Conservation (phyloP, 2,113 vertebrate species). For the Anguilla japonica region DNA sequence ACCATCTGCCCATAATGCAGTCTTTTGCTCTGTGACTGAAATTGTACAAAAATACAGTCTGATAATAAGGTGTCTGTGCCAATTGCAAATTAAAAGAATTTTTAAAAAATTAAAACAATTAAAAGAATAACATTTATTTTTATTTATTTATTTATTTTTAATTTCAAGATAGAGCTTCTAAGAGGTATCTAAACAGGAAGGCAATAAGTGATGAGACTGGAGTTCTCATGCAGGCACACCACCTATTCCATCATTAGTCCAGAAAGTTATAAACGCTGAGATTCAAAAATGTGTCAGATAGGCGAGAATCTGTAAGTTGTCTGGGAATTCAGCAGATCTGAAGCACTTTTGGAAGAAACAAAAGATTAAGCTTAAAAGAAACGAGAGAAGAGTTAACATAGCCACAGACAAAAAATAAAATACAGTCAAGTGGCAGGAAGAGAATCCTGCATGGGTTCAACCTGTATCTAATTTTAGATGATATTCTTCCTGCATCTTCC, state of each 20-base stretch:
- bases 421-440: neutral
- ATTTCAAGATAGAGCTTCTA: neutral
- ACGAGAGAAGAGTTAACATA: neutral
- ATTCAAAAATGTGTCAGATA: neutral
- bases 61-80: neutral
- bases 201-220: slow-evolving; percentile 6
- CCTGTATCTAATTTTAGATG: neutral
- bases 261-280: neutral
- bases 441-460: neutral
- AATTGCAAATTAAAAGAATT: neutral
- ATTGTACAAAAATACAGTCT: neutral
- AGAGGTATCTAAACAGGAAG: neutral
- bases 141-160: too few relatives aligned
- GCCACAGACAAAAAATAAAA: neutral
- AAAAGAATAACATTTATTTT: neutral
- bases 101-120: neutral
- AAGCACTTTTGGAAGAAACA: neutral
- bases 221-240: neutral
- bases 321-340: neutral
- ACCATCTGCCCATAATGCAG: neutral
- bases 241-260: neutral
- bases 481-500: neutral
- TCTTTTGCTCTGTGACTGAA: neutral
- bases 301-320: neutral
- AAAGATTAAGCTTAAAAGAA: neutral